Evolutionary conservation across 2,113 vertebrate genomes (phyloP).

Genomic region (Machaerirhynchus nigripectus): DNA sequence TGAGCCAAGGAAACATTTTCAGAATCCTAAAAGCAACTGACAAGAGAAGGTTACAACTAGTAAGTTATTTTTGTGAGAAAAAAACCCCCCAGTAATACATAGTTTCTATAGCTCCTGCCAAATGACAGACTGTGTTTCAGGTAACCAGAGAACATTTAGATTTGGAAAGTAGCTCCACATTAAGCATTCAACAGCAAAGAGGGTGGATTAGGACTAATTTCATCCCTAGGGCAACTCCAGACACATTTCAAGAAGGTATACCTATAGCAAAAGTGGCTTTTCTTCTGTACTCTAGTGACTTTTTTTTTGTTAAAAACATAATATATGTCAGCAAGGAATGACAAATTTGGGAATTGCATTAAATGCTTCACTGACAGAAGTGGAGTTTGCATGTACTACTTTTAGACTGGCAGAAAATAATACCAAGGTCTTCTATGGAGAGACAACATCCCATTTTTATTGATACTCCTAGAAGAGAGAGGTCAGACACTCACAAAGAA

Average conservation of each 20-base stretch:
- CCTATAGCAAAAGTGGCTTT: not conserved
- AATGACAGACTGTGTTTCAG: not conserved
- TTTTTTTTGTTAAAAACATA: not conserved
- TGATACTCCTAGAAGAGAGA: not conserved
- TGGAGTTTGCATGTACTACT: not conserved
- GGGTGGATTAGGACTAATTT: not conserved
- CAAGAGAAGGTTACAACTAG: not conserved
- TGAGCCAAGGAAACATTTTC: not conserved
- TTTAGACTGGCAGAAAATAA: not conserved
- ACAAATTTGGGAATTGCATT: not conserved
- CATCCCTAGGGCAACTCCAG: not conserved
- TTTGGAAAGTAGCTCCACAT: not conserved
- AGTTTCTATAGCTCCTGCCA: not conserved
- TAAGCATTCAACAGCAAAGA: not conserved
- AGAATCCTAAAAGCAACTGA: not conserved
- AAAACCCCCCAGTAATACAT: not conserved
- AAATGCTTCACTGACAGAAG: not conserved
- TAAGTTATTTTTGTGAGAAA: not conserved
- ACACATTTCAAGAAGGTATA: not conserved
- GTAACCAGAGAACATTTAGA: not conserved
- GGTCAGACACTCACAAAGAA: conserved; percentile 88
- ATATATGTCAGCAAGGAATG: not conserved
- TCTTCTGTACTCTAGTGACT: not conserved
- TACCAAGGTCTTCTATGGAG: not conserved
- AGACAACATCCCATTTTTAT: not conserved